Base-by-base conservation (phyloP, 2,113 vertebrate species). In the Rhegmatorhina hoffmannsi region DNA sequence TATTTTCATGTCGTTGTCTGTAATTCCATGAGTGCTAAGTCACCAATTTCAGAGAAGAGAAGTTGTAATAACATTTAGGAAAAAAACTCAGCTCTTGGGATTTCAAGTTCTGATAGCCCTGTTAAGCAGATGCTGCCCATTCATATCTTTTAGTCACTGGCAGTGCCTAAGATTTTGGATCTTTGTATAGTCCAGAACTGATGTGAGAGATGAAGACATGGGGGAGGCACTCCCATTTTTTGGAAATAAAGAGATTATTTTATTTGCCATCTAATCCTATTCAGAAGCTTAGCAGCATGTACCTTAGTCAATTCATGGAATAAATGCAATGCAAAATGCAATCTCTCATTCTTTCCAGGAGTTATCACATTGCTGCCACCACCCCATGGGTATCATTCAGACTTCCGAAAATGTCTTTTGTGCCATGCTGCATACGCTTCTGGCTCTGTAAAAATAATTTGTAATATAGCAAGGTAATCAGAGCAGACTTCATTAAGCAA, bases 401-500 rank as follows among this genome's bases (percentile, higher is more conserved):
- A 53, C 72, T 90, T 85, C 19, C 58, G 46, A 92, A 90, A 85
- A 63, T 59, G 38, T 67, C 44, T 80, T 94, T 64, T 49, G 66
- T 85, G 70, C 73, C 79, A 58, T 3, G 3, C n/a, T 82, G 53
- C 84, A 59, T 44, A 26, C 3, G 4, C 28, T 52, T 43, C 28
- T 79, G 68, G 49, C 60, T 94, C 44, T 73, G 46, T 72, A n/a
- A 62, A 92, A 92, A 78, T 75, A 83, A 75, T 84, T 76, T 81
- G 25, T 40, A 38, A 68, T 53, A 70, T 9, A 83, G 52, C 33
- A 36, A 78, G 33, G 19, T 84, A 84, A 69, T 92, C 34, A 84
- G 55, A 67, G 34, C 66, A 89, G 75, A 82, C 91, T 88, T 95
- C 73, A 53, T 78, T 78, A 90, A 89, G 46, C 24, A 76, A 76